Conservation (phyloP, 2,888 invertebrate genomes). For the Melanotus villosus region DNA sequence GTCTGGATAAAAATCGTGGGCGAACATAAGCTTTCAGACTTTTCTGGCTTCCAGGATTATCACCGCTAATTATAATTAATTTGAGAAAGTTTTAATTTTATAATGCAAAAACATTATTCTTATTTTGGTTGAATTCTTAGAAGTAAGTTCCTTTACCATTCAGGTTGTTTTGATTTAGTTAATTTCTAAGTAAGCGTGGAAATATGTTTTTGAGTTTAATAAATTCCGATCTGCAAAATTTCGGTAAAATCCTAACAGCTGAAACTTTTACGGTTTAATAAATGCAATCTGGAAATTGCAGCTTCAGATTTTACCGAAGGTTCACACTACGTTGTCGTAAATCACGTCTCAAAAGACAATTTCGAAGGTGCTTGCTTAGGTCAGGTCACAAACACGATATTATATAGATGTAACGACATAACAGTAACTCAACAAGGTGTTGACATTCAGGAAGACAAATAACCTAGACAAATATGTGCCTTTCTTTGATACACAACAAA, state of each 20-base stretch:
- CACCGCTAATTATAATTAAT: no score
- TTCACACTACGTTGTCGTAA: slow-evolving; percentile 6
- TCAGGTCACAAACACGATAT: slow-evolving; percentile 21
- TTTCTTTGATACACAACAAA: not conserved
- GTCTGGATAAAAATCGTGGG: no score
- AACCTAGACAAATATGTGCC: slow-evolving; percentile 3
- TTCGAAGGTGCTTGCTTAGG: slow-evolving; percentile 15
- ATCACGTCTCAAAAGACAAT: slow-evolving; percentile 13
- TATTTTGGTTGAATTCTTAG: no score
- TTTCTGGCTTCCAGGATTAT: no score
- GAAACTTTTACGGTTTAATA: not conserved
- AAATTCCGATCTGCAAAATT: not conserved
- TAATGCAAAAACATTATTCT: no score
- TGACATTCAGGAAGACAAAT: slow-evolving; percentile 17
- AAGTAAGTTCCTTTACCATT: no score
- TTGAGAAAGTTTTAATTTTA: no score
- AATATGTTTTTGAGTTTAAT: not conserved
- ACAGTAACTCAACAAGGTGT: slow-evolving; percentile 17
- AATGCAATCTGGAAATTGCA: slow-evolving; percentile 10
- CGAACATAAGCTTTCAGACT: no score
- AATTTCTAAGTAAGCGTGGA: not conserved
- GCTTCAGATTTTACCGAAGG: slow-evolving; percentile 13
- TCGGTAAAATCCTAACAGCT: not conserved
- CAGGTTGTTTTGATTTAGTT: no score
- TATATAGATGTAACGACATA: slow-evolving; percentile 21